These are phyloP conservation scores for Aurelia sp. DNA, from an alignment of 30 jellyfish, hydroid and myxozoan genomes.

Conservation along the genomic window DNA sequence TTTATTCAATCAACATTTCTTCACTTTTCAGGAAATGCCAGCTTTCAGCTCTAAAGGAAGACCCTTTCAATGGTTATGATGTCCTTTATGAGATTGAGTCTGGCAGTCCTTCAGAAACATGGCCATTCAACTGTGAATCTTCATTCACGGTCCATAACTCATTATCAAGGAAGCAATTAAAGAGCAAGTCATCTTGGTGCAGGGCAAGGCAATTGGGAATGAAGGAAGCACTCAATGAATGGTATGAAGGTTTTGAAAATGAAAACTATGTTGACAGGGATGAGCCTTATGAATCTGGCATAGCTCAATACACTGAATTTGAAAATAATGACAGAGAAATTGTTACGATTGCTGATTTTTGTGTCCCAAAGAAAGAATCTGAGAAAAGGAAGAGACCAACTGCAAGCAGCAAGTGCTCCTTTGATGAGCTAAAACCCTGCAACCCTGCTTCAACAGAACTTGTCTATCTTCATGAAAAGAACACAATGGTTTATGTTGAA, in stretches of 20 bases:
- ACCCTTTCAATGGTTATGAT: not conserved
- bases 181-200: not conserved
- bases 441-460: conserved; percentile 6
- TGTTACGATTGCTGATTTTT: too few relatives aligned
- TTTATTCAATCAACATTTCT: too few relatives aligned
- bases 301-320: too few relatives aligned
- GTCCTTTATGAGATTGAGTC: not conserved
- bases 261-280: not conserved
- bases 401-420: too few relatives aligned
- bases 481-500: not conserved
- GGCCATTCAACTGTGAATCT: not conserved
- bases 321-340: not conserved
- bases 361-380: too few relatives aligned
- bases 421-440: not conserved
- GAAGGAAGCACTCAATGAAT: not conserved
- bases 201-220: not conserved
- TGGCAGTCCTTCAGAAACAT: not conserved
- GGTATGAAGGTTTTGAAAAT: not conserved
- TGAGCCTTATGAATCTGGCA: not conserved
- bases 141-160: not conserved
- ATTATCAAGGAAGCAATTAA: not conserved
- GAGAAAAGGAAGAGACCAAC: too few relatives aligned
- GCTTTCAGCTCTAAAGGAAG: not conserved
- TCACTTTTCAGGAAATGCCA: not conserved
- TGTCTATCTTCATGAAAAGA: not conserved